Base-by-base conservation (phyloP, 2,113 vertebrate genomes). In the Serinus canaria region DNA sequence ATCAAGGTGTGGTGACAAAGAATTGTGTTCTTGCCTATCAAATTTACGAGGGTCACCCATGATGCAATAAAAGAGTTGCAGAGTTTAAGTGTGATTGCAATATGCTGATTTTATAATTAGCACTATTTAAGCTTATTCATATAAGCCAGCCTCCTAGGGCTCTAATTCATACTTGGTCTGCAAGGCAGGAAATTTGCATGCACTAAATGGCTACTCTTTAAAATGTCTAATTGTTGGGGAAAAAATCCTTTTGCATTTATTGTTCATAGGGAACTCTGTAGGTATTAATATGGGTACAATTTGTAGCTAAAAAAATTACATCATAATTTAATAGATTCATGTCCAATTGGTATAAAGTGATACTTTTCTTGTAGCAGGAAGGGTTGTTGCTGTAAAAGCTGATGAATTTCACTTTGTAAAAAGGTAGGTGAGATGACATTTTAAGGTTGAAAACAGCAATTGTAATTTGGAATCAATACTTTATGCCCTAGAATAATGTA, bases 81-180 rank as follows among this genome's bases (percentile, higher is more conserved):
- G n/a, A 95, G 92, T 96, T 96, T 93, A 94, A 94, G 28, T 50
- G 64, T 93, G 85, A 97, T 97, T 97, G 81, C 81, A 59, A 55
- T 96, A 87, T 95, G 31, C 66, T 95, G 95, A 33, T 95, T 94
- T 95, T 90, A 94, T 96, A 98, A 97, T 97, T 97, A 96, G 50
- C 60, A 67, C 55, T 96, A 82, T 94, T 72, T 95, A 84, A 90
- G 53, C 60, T 91, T 95, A 90, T 97, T 97, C 95, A 86, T 80
- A 73, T 85, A 64, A 96, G 77, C 59, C 77, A 97, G 70, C n/a
- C 50, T 94, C 94, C 87, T 91, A 93, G 60, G 70, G 83, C 63
- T 98, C 27, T 95, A 92, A 97, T 95, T 96, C 93, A 95, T 35
- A 41, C 96, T 88, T 90, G 73, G 90, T 95, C 83, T 96, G 92